These are phyloP conservation scores for Calcarius lapponicus DNA, from an alignment of 2,797 vertebrate genomes.

Conservation along the genomic window DNA sequence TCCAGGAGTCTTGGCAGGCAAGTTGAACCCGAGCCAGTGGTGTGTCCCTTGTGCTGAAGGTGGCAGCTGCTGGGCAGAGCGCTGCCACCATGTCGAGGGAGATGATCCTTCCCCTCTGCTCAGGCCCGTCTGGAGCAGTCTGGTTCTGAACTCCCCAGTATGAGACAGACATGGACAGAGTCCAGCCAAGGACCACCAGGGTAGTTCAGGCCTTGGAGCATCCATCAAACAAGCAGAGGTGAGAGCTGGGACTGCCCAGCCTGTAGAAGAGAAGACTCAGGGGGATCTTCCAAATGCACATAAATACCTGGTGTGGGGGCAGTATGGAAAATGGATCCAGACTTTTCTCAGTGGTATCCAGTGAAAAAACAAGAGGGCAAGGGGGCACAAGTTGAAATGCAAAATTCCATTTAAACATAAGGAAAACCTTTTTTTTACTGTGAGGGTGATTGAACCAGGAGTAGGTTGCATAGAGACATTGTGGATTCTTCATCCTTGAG, in stretches of 20 bases:
- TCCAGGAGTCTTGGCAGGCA: not conserved
- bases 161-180: not conserved
- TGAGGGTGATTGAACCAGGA: not conserved
- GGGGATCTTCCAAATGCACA: not conserved
- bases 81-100: accelerated
- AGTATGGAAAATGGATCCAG: not conserved
- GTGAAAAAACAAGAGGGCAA: not conserved
- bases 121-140: not conserved
- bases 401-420: not conserved
- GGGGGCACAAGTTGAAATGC: not conserved
- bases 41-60: not conserved
- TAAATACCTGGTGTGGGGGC: not conserved
- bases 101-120: not conserved
- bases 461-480: not conserved
- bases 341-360: not conserved
- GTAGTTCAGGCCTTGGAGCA: not conserved
- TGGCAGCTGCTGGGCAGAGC: not conserved
- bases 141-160: not conserved
- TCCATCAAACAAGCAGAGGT: not conserved
- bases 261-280: not conserved
- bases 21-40: not conserved
- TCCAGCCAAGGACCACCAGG: not conserved
- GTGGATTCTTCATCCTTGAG: not conserved
- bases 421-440: not conserved
- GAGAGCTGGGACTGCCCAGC: not conserved